Percentiles rank a stretch among this genome's conserved stretches.
phyloP scores from a whole-genome alignment of 1,140 invertebrate species.

The Ectropis grisescens region DNA sequence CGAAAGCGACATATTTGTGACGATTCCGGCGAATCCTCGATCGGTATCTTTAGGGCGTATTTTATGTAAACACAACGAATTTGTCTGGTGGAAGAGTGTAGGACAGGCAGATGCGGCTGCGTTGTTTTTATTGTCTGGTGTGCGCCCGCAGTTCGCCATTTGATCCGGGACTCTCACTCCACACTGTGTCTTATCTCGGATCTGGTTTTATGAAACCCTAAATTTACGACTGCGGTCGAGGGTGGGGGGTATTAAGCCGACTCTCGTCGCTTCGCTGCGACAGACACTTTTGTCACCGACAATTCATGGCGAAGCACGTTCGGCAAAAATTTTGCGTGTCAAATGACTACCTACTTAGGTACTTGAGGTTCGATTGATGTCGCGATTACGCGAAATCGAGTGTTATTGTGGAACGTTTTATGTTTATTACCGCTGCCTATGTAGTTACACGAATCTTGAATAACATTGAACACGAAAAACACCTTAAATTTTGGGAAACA shows the following conservation, averaged over 20 bases:
- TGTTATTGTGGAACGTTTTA: conserved; percentile 10
- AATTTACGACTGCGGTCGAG: conserved; percentile 65
- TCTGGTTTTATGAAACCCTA: conserved; percentile 70
- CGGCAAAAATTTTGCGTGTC: conserved; percentile 52
- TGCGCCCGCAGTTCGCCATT: conserved; percentile 41
- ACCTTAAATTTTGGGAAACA: too few species aligned
- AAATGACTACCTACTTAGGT: conserved; percentile 30
- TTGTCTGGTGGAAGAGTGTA: conserved; percentile 36
- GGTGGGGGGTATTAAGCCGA: conserved; percentile 54
- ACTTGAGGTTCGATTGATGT: conserved; percentile 27
- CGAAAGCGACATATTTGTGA: conserved; percentile 41
- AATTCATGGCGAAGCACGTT: conserved; percentile 59
- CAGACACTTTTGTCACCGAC: conserved; percentile 62
- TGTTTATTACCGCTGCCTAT: too few species aligned
- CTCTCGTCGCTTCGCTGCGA: conserved; percentile 42
- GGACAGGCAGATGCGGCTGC: conserved; percentile 53
- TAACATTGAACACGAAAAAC: too few species aligned
- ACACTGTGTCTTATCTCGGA: conserved; percentile 67
- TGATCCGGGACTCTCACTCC: conserved; percentile 59
- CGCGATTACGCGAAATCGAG: conserved; percentile 35
- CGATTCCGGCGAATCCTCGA: conserved; percentile 45
- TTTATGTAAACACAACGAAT: conserved; percentile 67
- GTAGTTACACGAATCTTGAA: too few species aligned
- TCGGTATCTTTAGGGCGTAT: conserved; percentile 51
- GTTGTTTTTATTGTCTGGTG: conserved; percentile 66